These are phyloP conservation scores for Oedothorax gibbosus DNA, from an alignment of 1,140 invertebrate species.

Conservation along the genomic window DNA sequence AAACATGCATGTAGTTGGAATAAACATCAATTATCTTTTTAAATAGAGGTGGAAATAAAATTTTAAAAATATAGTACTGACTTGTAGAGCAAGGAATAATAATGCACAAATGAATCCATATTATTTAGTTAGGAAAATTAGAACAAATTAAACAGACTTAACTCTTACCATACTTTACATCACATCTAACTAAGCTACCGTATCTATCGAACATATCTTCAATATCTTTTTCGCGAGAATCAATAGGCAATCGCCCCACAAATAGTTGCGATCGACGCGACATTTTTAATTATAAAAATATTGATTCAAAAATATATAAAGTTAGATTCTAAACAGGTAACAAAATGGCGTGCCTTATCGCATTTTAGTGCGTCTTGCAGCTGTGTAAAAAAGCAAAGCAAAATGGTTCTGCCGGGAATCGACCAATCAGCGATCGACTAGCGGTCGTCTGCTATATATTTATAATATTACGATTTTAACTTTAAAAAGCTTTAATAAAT, in stretches of 20 bases:
- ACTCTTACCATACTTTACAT: conserved; percentile 68
- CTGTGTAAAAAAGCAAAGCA: background rate
- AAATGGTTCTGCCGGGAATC: background rate
- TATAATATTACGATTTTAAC: no score
- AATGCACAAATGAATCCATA: no score
- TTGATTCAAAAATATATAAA: background rate
- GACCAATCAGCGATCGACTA: conserved; percentile 11
- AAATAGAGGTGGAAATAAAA: no score
- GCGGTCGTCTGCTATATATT: no score
- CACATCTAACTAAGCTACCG: conserved; percentile 68
- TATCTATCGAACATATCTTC: conserved; percentile 67
- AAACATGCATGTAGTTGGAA: no score
- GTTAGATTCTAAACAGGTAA: background rate
- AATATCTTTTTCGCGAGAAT: conserved; percentile 63
- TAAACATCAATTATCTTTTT: no score
- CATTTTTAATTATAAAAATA: conserved; percentile 30
- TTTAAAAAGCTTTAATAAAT: no score
- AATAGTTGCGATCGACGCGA: conserved; percentile 62
- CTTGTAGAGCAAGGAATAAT: no score
- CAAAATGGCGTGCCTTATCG: conserved; percentile 10
- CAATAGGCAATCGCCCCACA: conserved; percentile 64
- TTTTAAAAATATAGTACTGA: no score
- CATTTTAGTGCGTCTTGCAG: background rate
- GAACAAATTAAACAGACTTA: no score
- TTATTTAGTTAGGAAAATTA: no score